Evolutionary conservation across 1,140 invertebrate species (phyloP).

Genomic region (Drosophila sp.): DNA sequence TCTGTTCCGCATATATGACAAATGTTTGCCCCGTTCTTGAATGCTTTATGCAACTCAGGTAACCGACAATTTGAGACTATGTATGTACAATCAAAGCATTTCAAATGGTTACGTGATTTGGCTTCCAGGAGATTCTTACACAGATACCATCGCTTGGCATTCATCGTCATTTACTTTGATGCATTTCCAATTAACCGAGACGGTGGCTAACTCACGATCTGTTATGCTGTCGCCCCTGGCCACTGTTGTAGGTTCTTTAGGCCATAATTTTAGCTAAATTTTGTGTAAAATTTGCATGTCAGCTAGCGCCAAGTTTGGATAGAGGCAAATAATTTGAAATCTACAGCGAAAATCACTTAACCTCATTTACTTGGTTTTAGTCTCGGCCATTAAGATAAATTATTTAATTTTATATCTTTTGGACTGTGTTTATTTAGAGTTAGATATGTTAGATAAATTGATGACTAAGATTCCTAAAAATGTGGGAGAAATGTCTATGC

Average conservation of each 20-base stretch:
- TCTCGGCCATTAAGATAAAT: slow-evolving; percentile 71
- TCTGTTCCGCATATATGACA: slow-evolving; percentile 74
- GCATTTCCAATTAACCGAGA: slow-evolving; percentile 53
- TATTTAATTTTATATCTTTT: slow-evolving; percentile 78
- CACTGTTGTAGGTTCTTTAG: slow-evolving; percentile 40
- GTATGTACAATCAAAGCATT: slow-evolving; percentile 61
- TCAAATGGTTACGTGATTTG: slow-evolving; percentile 54
- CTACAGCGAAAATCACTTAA: slow-evolving; percentile 77
- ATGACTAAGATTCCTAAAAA: slow-evolving; percentile 52
- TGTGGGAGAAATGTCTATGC: slow-evolving; percentile 24
- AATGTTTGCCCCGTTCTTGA: slow-evolving; percentile 55
- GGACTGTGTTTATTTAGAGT: slow-evolving; percentile 46
- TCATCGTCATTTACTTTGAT: slow-evolving; percentile 53
- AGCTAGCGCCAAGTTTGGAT: slow-evolving; percentile 16
- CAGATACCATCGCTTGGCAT: slow-evolving; percentile 68
- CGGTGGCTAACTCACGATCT: slow-evolving; percentile 59
- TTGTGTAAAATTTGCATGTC: slow-evolving; percentile 57
- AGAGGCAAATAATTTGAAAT: slow-evolving; percentile 40
- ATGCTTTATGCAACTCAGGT: slow-evolving; percentile 68
- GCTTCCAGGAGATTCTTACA: slow-evolving; percentile 37
- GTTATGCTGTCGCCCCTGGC: slow-evolving; percentile 45
- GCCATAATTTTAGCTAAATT: slow-evolving; percentile 63
- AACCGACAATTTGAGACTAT: slow-evolving; percentile 52
- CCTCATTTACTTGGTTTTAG: slow-evolving; percentile 57
- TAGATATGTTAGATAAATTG: neutral